These are phyloP conservation scores for Boloria selene DNA, from an alignment of 2,888 invertebrate genomes.

Conservation along the genomic window DNA sequence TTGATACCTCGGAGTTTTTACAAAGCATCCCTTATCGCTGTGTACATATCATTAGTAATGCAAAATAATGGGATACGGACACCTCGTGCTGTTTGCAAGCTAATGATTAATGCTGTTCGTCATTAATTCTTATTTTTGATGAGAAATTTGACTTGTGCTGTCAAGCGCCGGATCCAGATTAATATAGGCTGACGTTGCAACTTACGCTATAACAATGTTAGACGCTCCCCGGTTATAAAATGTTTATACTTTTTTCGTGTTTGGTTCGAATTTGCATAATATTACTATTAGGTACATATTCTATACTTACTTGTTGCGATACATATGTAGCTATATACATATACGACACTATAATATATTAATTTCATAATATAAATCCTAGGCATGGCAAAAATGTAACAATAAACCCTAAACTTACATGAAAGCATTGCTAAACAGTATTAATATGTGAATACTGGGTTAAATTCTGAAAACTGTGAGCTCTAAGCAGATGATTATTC, in stretches of 20 bases:
- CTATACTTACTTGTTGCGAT: no score
- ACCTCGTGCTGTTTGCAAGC: slow-evolving; percentile 81
- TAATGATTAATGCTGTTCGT: slow-evolving; percentile 80
- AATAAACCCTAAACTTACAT: not conserved
- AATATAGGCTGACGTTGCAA: slow-evolving; percentile 80
- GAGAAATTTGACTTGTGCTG: slow-evolving; percentile 82
- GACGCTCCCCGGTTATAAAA: slow-evolving; percentile 46
- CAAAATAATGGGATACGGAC: slow-evolving; percentile 82
- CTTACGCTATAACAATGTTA: slow-evolving; percentile 66
- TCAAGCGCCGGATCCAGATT: slow-evolving; percentile 80
- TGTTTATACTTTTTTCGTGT: slow-evolving; percentile 37
- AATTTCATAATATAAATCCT: not conserved
- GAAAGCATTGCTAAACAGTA: not conserved
- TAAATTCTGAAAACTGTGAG: slow-evolving; percentile 21
- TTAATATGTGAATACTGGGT: not conserved
- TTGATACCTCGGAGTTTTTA: slow-evolving; percentile 70
- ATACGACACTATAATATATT: not conserved
- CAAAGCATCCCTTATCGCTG: slow-evolving; percentile 73
- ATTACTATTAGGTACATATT: slow-evolving; percentile 8
- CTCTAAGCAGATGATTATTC: slow-evolving; percentile 35
- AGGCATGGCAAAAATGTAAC: not conserved
- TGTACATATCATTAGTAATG: slow-evolving; percentile 82
- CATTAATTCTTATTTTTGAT: slow-evolving; percentile 83
- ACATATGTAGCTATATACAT: no score
- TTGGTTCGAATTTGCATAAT: slow-evolving; percentile 29